phyloP scores from a whole-genome alignment of 1,140 invertebrate species.

The Drosophila trapezifrons region DNA sequence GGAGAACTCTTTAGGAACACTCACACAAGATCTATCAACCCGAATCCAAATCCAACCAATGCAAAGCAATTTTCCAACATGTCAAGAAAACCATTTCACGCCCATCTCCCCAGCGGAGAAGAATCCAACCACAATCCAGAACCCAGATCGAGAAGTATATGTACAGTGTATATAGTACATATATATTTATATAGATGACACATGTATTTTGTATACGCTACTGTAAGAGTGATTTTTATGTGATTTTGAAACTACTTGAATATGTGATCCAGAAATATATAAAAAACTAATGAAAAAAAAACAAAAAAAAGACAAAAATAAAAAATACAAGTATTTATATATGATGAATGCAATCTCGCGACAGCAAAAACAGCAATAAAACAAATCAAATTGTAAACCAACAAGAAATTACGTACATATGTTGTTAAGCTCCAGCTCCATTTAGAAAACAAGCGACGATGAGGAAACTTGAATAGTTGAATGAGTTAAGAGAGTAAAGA shows the following conservation, averaged over 20 bases:
- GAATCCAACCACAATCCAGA: slow-evolving; percentile 47
- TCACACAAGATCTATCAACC: slow-evolving; percentile 34
- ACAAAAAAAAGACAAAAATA: slow-evolving; percentile 28
- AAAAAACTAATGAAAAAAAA: slow-evolving; percentile 35
- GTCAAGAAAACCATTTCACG: slow-evolving; percentile 57
- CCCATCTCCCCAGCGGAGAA: slow-evolving; percentile 48
- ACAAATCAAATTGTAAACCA: slow-evolving; percentile 51
- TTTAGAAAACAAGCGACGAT: slow-evolving; percentile 60
- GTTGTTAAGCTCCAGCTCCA: slow-evolving; percentile 72
- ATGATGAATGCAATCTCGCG: slow-evolving; percentile 55
- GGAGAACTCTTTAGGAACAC: slow-evolving; percentile 50
- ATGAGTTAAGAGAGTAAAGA: slow-evolving; percentile 1
- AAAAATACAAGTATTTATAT: slow-evolving; percentile 61
- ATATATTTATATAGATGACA: slow-evolving; percentile 59
- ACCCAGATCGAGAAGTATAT: slow-evolving; percentile 54
- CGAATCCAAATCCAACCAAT: slow-evolving; percentile 27
- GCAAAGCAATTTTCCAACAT: slow-evolving; percentile 56
- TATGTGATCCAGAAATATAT: slow-evolving; percentile 79
- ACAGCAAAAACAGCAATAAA: slow-evolving; percentile 62
- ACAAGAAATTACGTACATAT: slow-evolving; percentile 16
- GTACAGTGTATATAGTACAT: slow-evolving; percentile 39
- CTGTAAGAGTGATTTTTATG: slow-evolving; percentile 83
- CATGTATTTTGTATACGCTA: slow-evolving; percentile 83
- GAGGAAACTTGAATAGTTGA: slow-evolving; percentile 11
- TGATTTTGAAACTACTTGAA: slow-evolving; percentile 83